Evolutionary conservation across 30 jellyfish, hydroid and myxozoan species (phyloP), one percentile per base, ranked within the genome.

Genomic region (Euphysa ruthae): DNA sequence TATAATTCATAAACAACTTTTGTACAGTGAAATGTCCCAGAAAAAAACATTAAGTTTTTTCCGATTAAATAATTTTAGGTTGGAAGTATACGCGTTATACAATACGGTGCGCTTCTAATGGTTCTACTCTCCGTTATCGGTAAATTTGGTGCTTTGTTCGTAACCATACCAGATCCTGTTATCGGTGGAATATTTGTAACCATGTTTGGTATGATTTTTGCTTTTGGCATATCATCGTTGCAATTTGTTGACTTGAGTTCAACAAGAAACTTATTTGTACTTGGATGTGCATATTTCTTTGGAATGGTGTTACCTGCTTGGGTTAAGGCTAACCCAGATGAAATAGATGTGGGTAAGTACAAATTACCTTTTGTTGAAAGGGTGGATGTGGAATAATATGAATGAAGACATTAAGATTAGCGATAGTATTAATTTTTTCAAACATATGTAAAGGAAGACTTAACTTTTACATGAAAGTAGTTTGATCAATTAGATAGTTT

Each of bases 131-230:
- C 97, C 15, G 84, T 80, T 28, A 49, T 87, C 35, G 97, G 97
- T 24, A 87, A 87, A 52, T 87, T 87, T 46, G 97, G 97, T 7
- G 97, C 97, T 6, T 44, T 87, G 74, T 87, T 87, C 58, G 91
- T 90, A 3, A 79, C 97, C 6, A 75, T 87, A 2, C 97, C 97
- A 0, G 93, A 87, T 50, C 97, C 97, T 27, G 85, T 87, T 2
- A 75, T 87, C 21, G 97, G 97, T 25, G 97, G 97, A 16, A 87
- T 87, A 32, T 87, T 87, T 55, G 66, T 68, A 24, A 85, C 74
- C 49, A 79, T 87, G 94, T 86, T 86, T 74, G 97, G 97, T n/a
- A 87, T 87, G 93, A 75, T 87, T 18, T 69, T 90, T 14, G 96
- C 96, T 54, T 93, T 86, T 35, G 96, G 96, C 18, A 71, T 86